Percentiles rank a stretch among this genome's conserved stretches.
Evolutionary conservation across 2,888 invertebrate genomes (phyloP).

Genomic region (Melieria omissa): DNA sequence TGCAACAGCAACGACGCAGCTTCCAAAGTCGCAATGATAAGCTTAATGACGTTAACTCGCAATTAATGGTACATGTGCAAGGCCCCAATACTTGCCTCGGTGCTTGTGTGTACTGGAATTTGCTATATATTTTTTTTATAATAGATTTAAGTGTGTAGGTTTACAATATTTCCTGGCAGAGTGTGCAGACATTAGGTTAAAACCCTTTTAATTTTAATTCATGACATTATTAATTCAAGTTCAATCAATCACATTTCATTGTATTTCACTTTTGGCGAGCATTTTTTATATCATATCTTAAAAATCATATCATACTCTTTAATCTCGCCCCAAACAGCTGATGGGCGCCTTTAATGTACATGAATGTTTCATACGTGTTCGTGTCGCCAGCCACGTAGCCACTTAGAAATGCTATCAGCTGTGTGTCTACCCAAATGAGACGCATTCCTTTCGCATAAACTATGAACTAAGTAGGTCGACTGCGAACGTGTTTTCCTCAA

Average conservation of each 20-base stretch:
- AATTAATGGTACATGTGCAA: not conserved
- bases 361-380: too few species aligned
- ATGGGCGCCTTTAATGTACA: too few species aligned
- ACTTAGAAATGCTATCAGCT: too few species aligned
- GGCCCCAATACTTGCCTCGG: not conserved
- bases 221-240: not conserved
- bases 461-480: too few species aligned
- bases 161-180: not conserved
- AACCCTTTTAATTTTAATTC: not conserved
- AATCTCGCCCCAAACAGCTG: too few species aligned
- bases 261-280: not conserved
- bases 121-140: not conserved
- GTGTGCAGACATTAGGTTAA: not conserved
- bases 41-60: not conserved
- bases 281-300: not conserved
- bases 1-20: constrained; percentile 46
- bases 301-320: too few species aligned
- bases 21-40: constrained; percentile 30
- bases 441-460: too few species aligned
- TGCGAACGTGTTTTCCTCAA: too few species aligned
- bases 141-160: not conserved
- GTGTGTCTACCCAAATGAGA: too few species aligned
- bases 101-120: not conserved
- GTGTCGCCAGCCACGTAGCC: too few species aligned
- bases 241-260: not conserved